Percentiles rank a stretch among this genome's conserved stretches.
phyloP scores from a whole-genome alignment of 2,888 invertebrate species.

The Lacanobia oleracea region DNA sequence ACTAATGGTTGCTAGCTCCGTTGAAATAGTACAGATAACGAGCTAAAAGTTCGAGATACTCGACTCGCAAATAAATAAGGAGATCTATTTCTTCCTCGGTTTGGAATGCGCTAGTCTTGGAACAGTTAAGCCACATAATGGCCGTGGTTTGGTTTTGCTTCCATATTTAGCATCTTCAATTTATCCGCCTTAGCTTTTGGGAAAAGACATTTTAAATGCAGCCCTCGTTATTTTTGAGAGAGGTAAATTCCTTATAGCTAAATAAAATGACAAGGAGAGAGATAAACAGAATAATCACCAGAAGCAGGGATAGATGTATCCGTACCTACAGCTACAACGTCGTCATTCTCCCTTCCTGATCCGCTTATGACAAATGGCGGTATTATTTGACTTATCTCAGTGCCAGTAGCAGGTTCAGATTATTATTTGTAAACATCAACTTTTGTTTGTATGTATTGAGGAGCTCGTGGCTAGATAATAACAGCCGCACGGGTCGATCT shows the following conservation, averaged over 20 bases:
- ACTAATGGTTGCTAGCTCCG: constrained; percentile 38
- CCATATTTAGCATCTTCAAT: constrained; percentile 43
- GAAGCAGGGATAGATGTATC: background rate
- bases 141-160: constrained; percentile 35
- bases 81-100: constrained; percentile 51
- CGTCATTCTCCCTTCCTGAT: constrained; percentile 38
- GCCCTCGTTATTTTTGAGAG: constrained; percentile 14
- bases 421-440: constrained; percentile 49
- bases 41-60: constrained; percentile 53
- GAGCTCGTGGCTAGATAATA: too few relatives aligned
- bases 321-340: constrained; percentile 19
- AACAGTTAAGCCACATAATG: constrained; percentile 56
- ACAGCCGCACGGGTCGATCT: too few relatives aligned
- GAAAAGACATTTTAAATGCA: background rate
- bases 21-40: constrained; percentile 58
- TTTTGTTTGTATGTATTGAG: constrained; percentile 8
- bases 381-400: constrained; percentile 51
- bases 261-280: constrained; percentile 6
- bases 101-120: constrained; percentile 43
- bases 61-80: constrained; percentile 58
- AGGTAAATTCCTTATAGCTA: background rate
- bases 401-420: constrained; percentile 15
- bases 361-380: constrained; percentile 54
- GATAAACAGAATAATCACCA: constrained; percentile 19
- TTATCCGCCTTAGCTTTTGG: constrained; percentile 25